These are phyloP conservation scores for Mellivora capensis DNA, from an alignment of 2,113 vertebrate genomes.

Conservation along the genomic window DNA sequence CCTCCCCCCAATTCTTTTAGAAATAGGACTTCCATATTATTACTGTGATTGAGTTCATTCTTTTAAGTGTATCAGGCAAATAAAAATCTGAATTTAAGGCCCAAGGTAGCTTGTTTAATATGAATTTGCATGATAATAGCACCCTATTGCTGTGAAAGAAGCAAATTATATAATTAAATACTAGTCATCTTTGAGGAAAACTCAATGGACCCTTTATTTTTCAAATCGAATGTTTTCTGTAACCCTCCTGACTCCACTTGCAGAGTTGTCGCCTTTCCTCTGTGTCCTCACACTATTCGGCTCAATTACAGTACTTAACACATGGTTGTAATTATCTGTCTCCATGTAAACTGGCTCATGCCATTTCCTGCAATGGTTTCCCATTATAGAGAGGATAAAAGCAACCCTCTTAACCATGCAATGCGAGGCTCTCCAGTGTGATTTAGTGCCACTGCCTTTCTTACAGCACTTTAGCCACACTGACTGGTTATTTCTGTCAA, in stretches of 20 bases:
- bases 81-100: neutral
- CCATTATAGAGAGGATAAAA: neutral
- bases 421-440: neutral
- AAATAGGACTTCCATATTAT: neutral
- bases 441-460: neutral
- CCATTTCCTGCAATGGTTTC: neutral
- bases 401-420: neutral
- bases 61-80: neutral
- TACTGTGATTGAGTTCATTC: neutral
- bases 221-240: neutral
- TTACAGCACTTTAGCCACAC: neutral
- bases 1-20: neutral
- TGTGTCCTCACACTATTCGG: neutral
- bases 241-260: neutral
- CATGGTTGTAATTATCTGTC: neutral
- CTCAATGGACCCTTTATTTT: neutral
- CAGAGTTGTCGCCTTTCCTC: neutral
- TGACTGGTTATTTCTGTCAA: neutral
- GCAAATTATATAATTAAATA: neutral
- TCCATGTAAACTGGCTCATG: neutral
- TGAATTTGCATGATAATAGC: neutral
- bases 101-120: neutral
- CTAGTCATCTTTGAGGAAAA: neutral
- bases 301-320: neutral
- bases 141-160: neutral